Base-by-base conservation (phyloP, 2,113 vertebrate species). In the Holacanthus passer region DNA sequence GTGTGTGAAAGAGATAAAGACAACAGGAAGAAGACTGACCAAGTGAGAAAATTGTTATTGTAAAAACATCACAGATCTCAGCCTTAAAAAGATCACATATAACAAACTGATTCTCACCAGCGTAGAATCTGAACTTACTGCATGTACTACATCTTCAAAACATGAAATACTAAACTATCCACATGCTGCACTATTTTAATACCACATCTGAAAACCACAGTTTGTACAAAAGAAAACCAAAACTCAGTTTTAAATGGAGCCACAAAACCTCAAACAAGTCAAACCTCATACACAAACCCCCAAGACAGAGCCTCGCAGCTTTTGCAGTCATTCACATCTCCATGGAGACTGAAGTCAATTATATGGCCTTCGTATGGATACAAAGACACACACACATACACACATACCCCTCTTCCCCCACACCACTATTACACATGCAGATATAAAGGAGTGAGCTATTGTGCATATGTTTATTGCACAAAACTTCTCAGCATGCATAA, bases 271-370 rank as follows among this genome's bases (percentile, higher is more conserved):
- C 64, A 16, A 64, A 19, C 29, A 47, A 66, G 32, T n/a, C 60
- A 78, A 48, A 53, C 24, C 37, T 20, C 72, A 66, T 32, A 81
- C 75, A 72, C 27, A 84, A 81, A 82, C 77, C 45, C 70, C 86
- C 72, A 77, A 60, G 53, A 43, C 9, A 73, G 16, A 76, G 37
- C 56, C 50, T 73, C 65, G 52, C 20, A 9, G 72, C 72, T 72
- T 62, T 65, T 79, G 66, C 88, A 58, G 72, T 87, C 73, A 88
- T 74, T 83, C 67, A 80, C 76, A 87, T 91, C 81, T 69, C 91
- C 91, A 91, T 91, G 91, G 90, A 87, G 82, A 93, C 83, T 1
- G 48, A 85, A 89, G 85, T 89, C 75, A 89, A 88, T 90, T 91
- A 88, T 20, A 83, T 73, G 74, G 65, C 81, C 77, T 88, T 90